A percentile compares a stretch with the other conserved stretches of the same genome.
Conservation (phyloP, 2,113 vertebrate species). For the Dipodomys merriami region DNA sequence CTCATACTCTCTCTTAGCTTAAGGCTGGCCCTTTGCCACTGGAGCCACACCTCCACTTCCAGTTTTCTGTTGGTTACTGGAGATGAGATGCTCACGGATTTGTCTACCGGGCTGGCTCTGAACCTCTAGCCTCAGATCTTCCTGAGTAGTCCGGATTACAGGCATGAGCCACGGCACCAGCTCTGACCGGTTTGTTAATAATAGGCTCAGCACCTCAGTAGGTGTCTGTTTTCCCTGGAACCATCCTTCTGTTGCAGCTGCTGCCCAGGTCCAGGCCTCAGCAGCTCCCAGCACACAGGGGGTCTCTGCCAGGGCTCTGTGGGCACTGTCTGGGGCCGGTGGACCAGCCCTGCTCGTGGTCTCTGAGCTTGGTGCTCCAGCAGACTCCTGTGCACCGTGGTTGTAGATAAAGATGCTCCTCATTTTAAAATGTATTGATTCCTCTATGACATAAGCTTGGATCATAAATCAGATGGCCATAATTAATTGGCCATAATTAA, state of each 20-base stretch:
- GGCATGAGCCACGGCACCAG: too few species aligned
- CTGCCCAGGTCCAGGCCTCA: accelerated
- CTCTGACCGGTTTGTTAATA: background rate
- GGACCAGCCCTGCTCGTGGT: background rate
- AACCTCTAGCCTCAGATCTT: too few species aligned
- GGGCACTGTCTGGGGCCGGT: background rate
- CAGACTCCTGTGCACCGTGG: background rate
- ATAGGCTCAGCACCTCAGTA: background rate
- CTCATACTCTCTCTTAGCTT: too few species aligned
- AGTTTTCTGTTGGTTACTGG: too few species aligned
- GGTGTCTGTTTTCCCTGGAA: background rate
- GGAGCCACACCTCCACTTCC: too few species aligned
- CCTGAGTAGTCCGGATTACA: too few species aligned
- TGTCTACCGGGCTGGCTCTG: too few species aligned
- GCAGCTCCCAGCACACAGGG: background rate
- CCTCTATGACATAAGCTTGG: background rate
- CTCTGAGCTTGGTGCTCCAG: background rate
- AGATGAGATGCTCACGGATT: too few species aligned
- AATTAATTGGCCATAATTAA: background rate
- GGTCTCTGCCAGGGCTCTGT: too few species aligned
- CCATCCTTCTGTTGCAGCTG: background rate
- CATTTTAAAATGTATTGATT: background rate
- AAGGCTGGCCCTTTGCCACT: too few species aligned
- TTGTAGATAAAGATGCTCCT: background rate
- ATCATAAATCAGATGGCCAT: background rate